Evolutionary conservation across 2,888 invertebrate species (phyloP).

Genomic region (Eumerus sabulonum): DNA sequence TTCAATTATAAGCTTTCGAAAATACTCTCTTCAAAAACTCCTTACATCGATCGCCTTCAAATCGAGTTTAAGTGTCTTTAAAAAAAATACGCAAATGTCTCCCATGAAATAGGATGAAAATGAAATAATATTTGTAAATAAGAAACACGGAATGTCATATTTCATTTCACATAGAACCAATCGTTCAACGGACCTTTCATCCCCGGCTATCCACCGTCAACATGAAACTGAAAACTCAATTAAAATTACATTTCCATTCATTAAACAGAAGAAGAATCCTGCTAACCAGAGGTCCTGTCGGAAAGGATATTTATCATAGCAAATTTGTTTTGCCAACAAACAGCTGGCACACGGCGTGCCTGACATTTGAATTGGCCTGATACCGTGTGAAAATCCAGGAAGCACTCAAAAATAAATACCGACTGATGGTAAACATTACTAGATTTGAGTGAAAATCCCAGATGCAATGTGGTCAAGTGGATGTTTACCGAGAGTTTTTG

Average conservation of each 20-base stretch:
- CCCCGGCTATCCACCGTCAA: too few species aligned
- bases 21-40: background rate
- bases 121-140: slow-evolving; percentile 21
- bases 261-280: slow-evolving; percentile 3
- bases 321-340: background rate
- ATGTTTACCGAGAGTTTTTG: background rate
- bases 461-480: too few species aligned
- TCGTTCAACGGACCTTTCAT: too few species aligned
- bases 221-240: slow-evolving; percentile 24
- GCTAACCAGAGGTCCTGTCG: background rate
- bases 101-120: too few species aligned
- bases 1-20: background rate
- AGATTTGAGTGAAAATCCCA: slow-evolving; percentile 1
- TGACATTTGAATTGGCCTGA: too few species aligned
- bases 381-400: background rate
- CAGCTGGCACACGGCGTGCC: too few species aligned
- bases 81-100: too few species aligned
- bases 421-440: background rate
- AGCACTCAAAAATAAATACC: slow-evolving; percentile 13
- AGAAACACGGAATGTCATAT: slow-evolving; percentile 5
- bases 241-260: slow-evolving; percentile 28
- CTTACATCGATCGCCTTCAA: too few species aligned
- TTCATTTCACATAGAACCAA: slow-evolving; percentile 17
- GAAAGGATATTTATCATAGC: too few species aligned
- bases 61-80: too few species aligned